A percentile compares a stretch with the other conserved stretches of the same genome.
These are phyloP conservation scores for Phymorhynchus buccinoides DNA, from an alignment of 1,140 invertebrate species.

Conservation along the genomic window DNA sequence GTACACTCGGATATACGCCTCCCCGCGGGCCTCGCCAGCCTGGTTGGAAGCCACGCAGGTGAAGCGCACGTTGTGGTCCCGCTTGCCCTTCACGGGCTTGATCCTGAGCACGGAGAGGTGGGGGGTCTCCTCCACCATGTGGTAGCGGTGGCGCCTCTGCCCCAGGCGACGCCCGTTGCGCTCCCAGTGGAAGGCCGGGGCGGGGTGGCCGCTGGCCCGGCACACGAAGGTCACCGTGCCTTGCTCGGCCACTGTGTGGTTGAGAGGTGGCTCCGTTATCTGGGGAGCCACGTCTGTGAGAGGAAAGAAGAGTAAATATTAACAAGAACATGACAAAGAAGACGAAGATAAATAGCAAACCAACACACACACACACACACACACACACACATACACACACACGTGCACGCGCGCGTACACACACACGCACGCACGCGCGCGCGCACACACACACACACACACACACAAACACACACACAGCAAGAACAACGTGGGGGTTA, in stretches of 20 bases:
- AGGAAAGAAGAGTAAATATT: too few species aligned
- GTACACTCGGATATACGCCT: not conserved
- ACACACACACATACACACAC: too few species aligned
- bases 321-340: too few species aligned
- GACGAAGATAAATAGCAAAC: too few species aligned
- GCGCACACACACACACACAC: too few species aligned
- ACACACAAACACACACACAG: too few species aligned
- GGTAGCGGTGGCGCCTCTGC: not conserved
- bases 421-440: too few species aligned
- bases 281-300: not conserved
- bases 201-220: not conserved
- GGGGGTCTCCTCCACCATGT: not conserved
- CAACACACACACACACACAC: too few species aligned
- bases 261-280: not conserved
- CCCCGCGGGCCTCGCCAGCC: not conserved
- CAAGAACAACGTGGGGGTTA: not conserved
- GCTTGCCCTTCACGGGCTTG: not conserved
- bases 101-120: not conserved
- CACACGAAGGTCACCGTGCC: not conserved
- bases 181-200: not conserved
- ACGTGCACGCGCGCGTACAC: too few species aligned
- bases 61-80: not conserved
- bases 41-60: not conserved
- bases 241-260: not conserved
- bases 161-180: not conserved